Percentiles rank a stretch among this genome's conserved stretches.
phyloP scores from a whole-genome alignment of 2,113 vertebrate genomes.

The human (Homo sapiens) region GRCh38 chr4:7431501-7432000 shows the following conservation, averaged over 20 bases:
- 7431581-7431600: background rate
- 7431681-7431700: no score
- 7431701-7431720: background rate
- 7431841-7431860: background rate
- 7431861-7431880: background rate
- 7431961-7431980: rapidly evolving
- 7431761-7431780: background rate
- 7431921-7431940: background rate
- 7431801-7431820: rapidly evolving
- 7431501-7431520: rapidly evolving
- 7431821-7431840: background rate
- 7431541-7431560: background rate
- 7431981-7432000: background rate
- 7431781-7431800: background rate
- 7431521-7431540: rapidly evolving
- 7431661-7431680: rapidly evolving
- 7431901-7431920: background rate
- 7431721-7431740: background rate
- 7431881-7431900: rapidly evolving
- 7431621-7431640: rapidly evolving
- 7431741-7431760: rapidly evolving
- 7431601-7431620: rapidly evolving
- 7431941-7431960: background rate
- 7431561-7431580: background rate
- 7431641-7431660: background rate